phyloP scores from a whole-genome alignment of 2,797 vertebrate species.

The Gymnoscopelus microlampas region DNA sequence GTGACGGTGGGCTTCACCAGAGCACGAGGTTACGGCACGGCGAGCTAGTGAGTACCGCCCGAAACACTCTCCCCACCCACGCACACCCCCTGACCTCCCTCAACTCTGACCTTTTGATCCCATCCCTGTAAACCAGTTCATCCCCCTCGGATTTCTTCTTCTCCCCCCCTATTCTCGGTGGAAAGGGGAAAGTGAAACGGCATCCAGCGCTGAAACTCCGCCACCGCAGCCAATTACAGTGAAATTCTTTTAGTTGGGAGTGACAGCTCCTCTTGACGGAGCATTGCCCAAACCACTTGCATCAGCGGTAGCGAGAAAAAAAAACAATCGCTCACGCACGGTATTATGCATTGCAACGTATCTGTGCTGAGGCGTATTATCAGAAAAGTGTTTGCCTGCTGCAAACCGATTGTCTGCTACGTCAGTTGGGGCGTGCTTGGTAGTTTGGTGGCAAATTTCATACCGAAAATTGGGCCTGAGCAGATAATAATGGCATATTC shows the following conservation, averaged over 20 bases:
- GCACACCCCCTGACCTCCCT: too few relatives aligned
- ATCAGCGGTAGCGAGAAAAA: not conserved
- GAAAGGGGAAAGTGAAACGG: too few relatives aligned
- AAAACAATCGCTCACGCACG: not conserved
- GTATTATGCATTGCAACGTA: not conserved
- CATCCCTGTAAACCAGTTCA: too few relatives aligned
- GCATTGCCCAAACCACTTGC: not conserved
- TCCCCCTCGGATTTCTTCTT: too few relatives aligned
- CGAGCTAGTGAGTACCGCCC: slow-evolving; percentile 91
- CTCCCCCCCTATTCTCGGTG: too few relatives aligned
- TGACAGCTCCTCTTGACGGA: not conserved
- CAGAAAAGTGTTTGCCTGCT: not conserved
- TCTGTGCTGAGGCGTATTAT: not conserved
- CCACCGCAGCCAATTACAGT: too few relatives aligned
- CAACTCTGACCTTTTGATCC: too few relatives aligned
- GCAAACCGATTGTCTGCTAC: not conserved
- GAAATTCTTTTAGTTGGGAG: too few relatives aligned
- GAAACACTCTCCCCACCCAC: too few relatives aligned
- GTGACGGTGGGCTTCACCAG: slow-evolving; percentile 98
- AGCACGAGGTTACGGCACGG: slow-evolving; percentile 96
- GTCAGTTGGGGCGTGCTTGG: not conserved
- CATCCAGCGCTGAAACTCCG: too few relatives aligned
- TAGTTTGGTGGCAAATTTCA: not conserved
- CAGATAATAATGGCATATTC: too few relatives aligned
- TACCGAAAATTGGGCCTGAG: too few relatives aligned